A percentile compares a stretch with the other conserved stretches of the same genome.
Conservation (phyloP, 2,888 invertebrate species). For the Drosophila cyrtoloma region DNA sequence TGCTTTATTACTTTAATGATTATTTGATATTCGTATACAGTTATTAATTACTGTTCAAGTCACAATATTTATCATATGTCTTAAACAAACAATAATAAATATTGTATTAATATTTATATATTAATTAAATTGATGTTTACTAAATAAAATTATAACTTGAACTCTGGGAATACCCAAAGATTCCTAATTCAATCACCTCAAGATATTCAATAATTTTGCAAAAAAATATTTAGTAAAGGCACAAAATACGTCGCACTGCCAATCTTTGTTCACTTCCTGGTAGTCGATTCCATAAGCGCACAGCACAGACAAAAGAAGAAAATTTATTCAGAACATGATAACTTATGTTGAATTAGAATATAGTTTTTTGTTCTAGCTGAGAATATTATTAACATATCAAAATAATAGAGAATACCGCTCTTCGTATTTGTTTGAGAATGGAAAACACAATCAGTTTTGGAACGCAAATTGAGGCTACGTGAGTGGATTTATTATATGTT, state of each 20-base stretch:
- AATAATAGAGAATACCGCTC: slow-evolving; percentile 1
- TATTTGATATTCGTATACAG: background rate
- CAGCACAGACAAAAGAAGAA: background rate
- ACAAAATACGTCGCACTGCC: background rate
- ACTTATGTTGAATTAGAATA: background rate
- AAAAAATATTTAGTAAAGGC: background rate
- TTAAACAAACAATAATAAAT: background rate
- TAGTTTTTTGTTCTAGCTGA: background rate
- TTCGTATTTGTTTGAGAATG: background rate
- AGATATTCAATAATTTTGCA: background rate
- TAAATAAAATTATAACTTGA: background rate
- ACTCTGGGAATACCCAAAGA: background rate
- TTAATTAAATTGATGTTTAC: background rate
- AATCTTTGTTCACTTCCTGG: background rate
- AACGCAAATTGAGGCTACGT: slow-evolving; percentile 40
- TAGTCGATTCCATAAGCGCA: background rate
- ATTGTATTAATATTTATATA: background rate
- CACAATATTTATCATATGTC: background rate
- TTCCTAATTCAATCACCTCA: background rate
- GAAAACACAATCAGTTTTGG: slow-evolving; percentile 9
- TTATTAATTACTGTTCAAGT: background rate
- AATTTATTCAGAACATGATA: background rate
- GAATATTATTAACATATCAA: background rate
- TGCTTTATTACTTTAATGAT: background rate
- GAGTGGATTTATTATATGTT: slow-evolving; percentile 44